Evolutionary conservation across 2,888 invertebrate species (phyloP).

Genomic region (Phorcus lineatus): DNA sequence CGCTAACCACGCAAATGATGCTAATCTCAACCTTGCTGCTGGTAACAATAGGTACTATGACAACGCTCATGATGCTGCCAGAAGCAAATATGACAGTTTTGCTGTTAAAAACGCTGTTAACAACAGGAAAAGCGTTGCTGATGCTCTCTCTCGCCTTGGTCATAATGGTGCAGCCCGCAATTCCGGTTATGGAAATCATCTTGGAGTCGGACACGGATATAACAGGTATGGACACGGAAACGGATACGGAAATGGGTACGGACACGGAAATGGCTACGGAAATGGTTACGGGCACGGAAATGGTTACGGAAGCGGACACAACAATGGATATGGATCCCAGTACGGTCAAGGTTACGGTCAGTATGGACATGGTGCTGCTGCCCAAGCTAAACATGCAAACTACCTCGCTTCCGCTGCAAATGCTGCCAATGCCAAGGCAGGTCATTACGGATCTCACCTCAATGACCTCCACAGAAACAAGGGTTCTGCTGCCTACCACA

Average conservation of each 20-base stretch:
- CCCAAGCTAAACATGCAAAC: background rate
- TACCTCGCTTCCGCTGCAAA: background rate
- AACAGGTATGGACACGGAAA: background rate
- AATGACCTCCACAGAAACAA: background rate
- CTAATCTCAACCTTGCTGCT: background rate
- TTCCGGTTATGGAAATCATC: background rate
- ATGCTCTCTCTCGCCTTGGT: background rate
- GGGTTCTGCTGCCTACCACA: background rate
- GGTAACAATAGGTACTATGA: background rate
- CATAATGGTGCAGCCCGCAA: background rate
- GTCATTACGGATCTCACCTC: background rate
- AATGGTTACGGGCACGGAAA: background rate
- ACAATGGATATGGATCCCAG: background rate
- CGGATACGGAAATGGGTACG: background rate
- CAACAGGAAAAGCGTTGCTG: background rate
- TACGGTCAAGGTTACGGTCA: background rate
- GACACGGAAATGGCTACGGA: background rate
- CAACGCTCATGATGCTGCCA: background rate
- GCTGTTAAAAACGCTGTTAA: background rate
- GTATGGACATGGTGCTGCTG: background rate
- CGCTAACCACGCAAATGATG: background rate
- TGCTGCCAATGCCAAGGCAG: background rate
- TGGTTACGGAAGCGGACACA: background rate
- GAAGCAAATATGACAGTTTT: background rate
- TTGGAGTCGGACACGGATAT: background rate